phyloP scores from a whole-genome alignment of 2,797 vertebrate genomes.

The Danio choprae region DNA sequence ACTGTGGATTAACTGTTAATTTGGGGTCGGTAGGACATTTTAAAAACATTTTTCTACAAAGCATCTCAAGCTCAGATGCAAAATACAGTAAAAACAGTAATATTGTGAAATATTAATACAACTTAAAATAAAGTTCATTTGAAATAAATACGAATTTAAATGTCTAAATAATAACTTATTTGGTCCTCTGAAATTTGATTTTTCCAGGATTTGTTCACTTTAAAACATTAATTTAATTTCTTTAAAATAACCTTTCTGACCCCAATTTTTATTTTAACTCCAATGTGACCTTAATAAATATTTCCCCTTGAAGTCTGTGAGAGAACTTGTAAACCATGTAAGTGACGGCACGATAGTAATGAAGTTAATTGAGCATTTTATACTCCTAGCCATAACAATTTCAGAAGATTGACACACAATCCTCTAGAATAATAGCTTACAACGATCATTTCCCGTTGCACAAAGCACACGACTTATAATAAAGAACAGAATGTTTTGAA shows the following conservation, averaged over 20 bases:
- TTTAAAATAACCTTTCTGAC: no score
- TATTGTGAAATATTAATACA: not conserved
- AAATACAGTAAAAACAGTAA: not conserved
- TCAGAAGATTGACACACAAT: slow-evolving; percentile 38
- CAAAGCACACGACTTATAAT: not conserved
- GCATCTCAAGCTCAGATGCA: not conserved
- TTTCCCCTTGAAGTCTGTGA: slow-evolving; percentile 8
- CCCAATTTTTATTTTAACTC: no score
- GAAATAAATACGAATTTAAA: no score
- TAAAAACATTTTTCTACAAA: no score
- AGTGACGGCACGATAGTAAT: slow-evolving; percentile 33
- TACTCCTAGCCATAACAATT: slow-evolving; percentile 50
- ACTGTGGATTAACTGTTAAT: no score
- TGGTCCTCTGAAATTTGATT: no score
- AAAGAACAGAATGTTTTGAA: slow-evolving; percentile 39
- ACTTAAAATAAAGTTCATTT: not conserved
- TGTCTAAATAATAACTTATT: no score
- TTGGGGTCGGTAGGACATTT: not conserved
- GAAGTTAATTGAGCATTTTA: slow-evolving; percentile 55
- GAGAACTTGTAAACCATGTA: slow-evolving; percentile 38
- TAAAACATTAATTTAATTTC: no score
- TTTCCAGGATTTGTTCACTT: no score
- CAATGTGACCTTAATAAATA: no score
- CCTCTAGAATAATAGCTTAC: slow-evolving; percentile 11
- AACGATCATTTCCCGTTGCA: not conserved